phyloP scores from a whole-genome alignment of 2,113 vertebrate genomes.

The Zosterops borbonicus region DNA sequence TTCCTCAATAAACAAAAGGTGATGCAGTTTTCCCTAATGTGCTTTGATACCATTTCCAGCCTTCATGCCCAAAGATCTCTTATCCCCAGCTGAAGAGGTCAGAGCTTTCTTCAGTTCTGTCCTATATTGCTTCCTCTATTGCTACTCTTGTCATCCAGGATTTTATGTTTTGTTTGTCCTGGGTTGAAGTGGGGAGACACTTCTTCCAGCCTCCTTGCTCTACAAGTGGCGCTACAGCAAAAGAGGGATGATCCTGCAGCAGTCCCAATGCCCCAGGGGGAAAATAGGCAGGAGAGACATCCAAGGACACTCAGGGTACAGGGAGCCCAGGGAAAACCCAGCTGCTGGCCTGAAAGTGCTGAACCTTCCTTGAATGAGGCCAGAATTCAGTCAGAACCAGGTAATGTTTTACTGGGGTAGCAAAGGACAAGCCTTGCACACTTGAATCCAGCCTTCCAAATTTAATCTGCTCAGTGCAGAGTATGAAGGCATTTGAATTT shows the following conservation, averaged over 20 bases:
- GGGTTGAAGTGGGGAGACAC: background rate
- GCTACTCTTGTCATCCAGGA: background rate
- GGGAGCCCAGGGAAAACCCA: background rate
- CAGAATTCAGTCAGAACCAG: background rate
- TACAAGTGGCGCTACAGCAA: background rate
- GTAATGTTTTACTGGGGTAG: background rate
- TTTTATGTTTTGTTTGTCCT: background rate
- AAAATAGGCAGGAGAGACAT: fast-evolving
- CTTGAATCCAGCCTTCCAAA: background rate
- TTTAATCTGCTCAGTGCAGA: background rate
- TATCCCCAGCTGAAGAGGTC: background rate
- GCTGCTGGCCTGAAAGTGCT: background rate
- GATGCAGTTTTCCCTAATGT: background rate
- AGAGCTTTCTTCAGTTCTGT: background rate
- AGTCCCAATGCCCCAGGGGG: background rate
- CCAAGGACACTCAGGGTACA: background rate
- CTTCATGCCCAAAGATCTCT: background rate
- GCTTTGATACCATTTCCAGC: background rate
- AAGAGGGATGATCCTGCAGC: background rate
- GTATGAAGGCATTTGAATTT: background rate
- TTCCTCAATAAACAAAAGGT: background rate
- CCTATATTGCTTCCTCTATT: background rate
- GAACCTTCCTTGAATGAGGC: background rate
- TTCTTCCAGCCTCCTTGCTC: background rate
- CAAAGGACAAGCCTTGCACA: background rate